Conservation (phyloP, 2,113 vertebrate genomes). For the Rhabdornis inornatus region DNA sequence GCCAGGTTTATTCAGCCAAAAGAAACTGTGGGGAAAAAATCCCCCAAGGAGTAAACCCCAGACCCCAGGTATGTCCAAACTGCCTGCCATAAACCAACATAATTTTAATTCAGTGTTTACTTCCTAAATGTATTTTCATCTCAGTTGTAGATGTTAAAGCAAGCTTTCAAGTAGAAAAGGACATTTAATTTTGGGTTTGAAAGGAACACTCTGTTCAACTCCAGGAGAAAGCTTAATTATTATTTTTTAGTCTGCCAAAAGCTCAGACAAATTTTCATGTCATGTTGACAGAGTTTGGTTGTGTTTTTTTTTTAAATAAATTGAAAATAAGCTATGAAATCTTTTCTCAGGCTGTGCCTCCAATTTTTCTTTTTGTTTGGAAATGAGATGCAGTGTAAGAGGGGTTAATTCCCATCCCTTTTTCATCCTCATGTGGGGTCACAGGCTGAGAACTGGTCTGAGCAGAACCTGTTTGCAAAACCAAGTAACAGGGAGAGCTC, state of each 20-base stretch:
- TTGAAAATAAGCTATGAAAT: not conserved
- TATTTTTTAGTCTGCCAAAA: conserved; percentile 25
- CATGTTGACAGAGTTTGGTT: not conserved
- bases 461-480: not conserved
- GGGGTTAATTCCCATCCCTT: not conserved
- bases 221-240: not conserved
- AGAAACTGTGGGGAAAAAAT: not conserved
- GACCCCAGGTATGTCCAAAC: not conserved
- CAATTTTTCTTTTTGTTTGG: not conserved
- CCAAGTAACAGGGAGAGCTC: not conserved
- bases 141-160: not conserved
- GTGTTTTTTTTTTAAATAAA: not conserved
- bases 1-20: not conserved
- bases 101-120: not conserved
- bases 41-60: not conserved
- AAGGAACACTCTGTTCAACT: not conserved
- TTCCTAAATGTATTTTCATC: not conserved
- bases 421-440: not conserved
- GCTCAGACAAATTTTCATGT: not conserved
- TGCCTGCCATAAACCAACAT: not conserved
- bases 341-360: not conserved
- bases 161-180: not conserved
- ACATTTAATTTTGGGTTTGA: not conserved
- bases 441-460: not conserved
- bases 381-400: not conserved